Conservation (phyloP, 2,113 vertebrate genomes). For the Ahaetulla prasina region DNA sequence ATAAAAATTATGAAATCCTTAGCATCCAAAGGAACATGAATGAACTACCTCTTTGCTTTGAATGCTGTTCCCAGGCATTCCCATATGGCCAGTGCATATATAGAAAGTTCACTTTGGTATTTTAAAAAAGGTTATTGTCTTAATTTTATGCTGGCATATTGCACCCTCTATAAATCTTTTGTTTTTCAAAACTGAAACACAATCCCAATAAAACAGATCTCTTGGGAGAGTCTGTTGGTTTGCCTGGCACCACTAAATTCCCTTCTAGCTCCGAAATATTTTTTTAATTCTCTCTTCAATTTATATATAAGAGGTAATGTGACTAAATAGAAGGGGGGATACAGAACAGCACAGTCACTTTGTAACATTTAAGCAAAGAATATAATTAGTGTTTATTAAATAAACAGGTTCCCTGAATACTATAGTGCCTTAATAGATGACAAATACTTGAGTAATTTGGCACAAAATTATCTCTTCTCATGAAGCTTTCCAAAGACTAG, state of each 20-base stretch:
- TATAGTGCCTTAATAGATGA: background rate
- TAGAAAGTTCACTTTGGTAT: background rate
- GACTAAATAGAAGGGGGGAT: background rate
- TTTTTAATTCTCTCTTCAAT: background rate
- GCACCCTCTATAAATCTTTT: background rate
- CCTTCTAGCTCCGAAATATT: background rate
- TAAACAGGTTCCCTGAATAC: background rate
- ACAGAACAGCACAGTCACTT: background rate
- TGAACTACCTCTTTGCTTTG: background rate
- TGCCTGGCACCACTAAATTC: background rate
- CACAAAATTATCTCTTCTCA: background rate
- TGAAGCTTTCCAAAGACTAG: background rate
- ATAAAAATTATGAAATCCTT: background rate
- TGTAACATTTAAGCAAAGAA: background rate
- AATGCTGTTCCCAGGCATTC: background rate
- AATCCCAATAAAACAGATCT: background rate
- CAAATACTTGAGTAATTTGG: background rate
- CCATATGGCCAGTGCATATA: background rate
- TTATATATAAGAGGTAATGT: background rate
- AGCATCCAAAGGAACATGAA: background rate
- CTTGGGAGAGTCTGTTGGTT: background rate
- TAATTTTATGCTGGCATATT: background rate
- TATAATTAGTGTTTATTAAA: background rate
- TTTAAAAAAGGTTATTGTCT: background rate
- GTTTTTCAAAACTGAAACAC: background rate